Percentiles rank a stretch among this genome's conserved stretches.
These are phyloP conservation scores for Austrolebias charrua DNA, from an alignment of 2,797 vertebrate genomes.

Conservation along the genomic window DNA sequence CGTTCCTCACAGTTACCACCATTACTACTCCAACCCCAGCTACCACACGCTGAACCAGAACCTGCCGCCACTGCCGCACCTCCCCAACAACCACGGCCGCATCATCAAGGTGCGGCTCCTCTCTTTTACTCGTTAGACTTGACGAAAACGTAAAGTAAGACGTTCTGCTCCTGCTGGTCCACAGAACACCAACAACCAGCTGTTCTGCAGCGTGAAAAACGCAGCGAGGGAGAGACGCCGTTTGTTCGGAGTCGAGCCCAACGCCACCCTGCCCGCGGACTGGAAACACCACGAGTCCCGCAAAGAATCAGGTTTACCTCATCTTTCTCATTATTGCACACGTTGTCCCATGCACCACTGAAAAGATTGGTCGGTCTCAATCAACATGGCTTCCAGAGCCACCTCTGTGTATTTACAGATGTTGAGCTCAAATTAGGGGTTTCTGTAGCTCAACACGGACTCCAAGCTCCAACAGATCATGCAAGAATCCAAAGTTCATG, in stretches of 20 bases:
- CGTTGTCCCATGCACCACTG: too few relatives aligned
- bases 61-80: conserved; percentile 77
- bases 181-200: conserved; percentile 84
- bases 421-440: too few relatives aligned
- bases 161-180: not conserved
- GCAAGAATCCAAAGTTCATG: too few relatives aligned
- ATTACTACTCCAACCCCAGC: conserved; percentile 97
- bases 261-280: conserved; percentile 87
- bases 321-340: too few relatives aligned
- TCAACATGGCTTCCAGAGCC: too few relatives aligned
- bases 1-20: conserved; percentile 85
- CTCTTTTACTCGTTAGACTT: not conserved
- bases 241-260: conserved; percentile 79
- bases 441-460: too few relatives aligned
- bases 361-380: too few relatives aligned
- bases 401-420: too few relatives aligned
- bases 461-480: too few relatives aligned
- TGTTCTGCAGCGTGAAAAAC: conserved; percentile 81
- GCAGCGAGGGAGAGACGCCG: conserved; percentile 79
- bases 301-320: conserved; percentile 75
- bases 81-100: conserved; percentile 82
- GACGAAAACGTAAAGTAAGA: not conserved
- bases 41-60: conserved; percentile 95
- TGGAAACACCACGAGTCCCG: conserved; percentile 85
- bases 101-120: conserved; percentile 77